A percentile compares a stretch with the other conserved stretches of the same genome.
Evolutionary conservation across 2,113 vertebrate genomes (phyloP).

Genomic region (human): DNA sequence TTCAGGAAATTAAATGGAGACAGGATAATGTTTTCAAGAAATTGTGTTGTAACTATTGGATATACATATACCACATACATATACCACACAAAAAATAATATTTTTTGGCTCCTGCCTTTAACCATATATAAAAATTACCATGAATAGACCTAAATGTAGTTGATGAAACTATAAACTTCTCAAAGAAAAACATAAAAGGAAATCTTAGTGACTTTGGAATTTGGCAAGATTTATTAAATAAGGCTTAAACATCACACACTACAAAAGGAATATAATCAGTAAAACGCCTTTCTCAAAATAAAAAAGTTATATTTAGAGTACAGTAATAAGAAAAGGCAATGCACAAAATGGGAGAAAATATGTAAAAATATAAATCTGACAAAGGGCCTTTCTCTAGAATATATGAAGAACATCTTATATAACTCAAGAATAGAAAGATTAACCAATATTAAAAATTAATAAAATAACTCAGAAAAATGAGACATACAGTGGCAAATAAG

Average conservation of each 20-base stretch:
- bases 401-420: background rate
- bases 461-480: background rate
- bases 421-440: background rate
- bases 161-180: background rate
- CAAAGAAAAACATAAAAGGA: background rate
- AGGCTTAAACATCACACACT: background rate
- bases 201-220: background rate
- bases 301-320: background rate
- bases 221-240: background rate
- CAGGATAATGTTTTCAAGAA: background rate
- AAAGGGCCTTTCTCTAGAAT: background rate
- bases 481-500: background rate
- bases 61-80: background rate
- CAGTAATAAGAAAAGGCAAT: background rate
- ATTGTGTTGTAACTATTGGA: background rate
- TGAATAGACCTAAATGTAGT: background rate
- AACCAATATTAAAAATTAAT: background rate
- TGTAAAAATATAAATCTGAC: background rate
- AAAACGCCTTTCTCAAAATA: background rate
- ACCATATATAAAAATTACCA: background rate
- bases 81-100: background rate
- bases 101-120: background rate
- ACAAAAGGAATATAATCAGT: background rate
- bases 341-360: background rate
- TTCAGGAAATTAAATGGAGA: background rate